Evolutionary conservation across 1,140 invertebrate species (phyloP).

Genomic region (Brachionus paranguensis): DNA sequence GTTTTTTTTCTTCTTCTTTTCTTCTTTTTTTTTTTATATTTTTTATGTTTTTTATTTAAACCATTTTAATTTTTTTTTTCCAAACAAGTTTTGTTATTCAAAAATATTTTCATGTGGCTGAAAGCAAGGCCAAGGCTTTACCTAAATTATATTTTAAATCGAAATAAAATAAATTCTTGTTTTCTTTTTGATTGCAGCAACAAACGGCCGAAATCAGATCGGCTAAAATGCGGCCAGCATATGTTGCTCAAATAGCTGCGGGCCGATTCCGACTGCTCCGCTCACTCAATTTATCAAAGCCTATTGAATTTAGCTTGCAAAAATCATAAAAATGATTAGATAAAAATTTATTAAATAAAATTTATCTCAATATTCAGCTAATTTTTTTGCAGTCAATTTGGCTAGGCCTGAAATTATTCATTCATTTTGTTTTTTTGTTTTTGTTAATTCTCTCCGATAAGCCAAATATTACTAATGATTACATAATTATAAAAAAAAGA

Average conservation of each 20-base stretch:
- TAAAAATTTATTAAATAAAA: background rate
- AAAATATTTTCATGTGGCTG: too few relatives aligned
- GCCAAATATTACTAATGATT: background rate
- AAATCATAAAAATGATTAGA: conserved; percentile 6
- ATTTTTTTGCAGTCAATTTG: background rate
- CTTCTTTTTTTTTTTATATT: too few relatives aligned
- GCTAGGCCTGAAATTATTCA: background rate
- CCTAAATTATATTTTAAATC: too few relatives aligned
- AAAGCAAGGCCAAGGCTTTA: too few relatives aligned
- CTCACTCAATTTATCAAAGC: background rate
- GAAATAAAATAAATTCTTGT: too few relatives aligned
- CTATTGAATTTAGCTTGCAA: background rate
- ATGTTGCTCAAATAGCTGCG: background rate
- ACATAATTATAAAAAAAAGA: background rate
- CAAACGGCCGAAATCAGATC: background rate
- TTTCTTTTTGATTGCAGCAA: background rate
- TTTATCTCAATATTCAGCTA: background rate
- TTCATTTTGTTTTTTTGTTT: background rate
- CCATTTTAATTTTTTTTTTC: too few relatives aligned
- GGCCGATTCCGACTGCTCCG: background rate
- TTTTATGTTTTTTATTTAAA: too few relatives aligned
- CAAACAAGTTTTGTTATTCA: too few relatives aligned
- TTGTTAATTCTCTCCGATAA: background rate
- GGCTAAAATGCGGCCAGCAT: background rate
- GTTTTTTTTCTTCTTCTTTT: too few relatives aligned